Evolutionary conservation across 2,888 invertebrate species (phyloP).

Genomic region (Lysandra coridon): DNA sequence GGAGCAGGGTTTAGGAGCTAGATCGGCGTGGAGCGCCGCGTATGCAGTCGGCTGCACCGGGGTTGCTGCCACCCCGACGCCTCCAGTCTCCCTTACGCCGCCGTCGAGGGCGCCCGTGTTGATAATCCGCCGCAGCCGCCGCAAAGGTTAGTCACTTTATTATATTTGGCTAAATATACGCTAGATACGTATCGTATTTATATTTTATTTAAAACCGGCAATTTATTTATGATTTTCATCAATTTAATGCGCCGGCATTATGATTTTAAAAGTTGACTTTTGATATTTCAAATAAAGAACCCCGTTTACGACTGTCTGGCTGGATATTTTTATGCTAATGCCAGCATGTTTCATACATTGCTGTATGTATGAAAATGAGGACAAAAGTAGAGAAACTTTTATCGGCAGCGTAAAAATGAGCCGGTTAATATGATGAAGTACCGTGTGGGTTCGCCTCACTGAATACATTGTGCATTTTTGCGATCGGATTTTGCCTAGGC

Average conservation of each 20-base stretch:
- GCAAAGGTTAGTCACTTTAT: conserved; percentile 8
- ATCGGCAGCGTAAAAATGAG: neutral
- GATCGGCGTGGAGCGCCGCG: conserved; percentile 39
- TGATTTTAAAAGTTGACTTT: neutral
- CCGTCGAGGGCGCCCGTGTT: conserved; percentile 42
- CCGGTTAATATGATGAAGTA: conserved; percentile 3
- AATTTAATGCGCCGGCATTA: neutral
- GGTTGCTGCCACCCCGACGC: conserved; percentile 45
- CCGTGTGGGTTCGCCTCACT: neutral
- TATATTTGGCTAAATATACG: neutral
- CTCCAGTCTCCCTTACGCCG: conserved; percentile 55
- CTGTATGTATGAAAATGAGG: neutral
- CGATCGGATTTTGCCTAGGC: neutral
- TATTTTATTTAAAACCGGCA: neutral
- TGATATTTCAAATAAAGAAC: neutral
- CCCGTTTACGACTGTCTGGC: conserved; percentile 5
- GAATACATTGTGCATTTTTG: neutral
- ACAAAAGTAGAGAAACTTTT: neutral
- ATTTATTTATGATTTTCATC: neutral
- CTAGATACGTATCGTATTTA: too few relatives aligned
- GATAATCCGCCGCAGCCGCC: conserved; percentile 3
- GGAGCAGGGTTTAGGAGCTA: conserved; percentile 52
- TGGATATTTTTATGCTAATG: neutral
- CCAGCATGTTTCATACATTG: neutral
- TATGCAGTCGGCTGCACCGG: conserved; percentile 54